Evolutionary conservation across 2,113 vertebrate genomes (phyloP), one percentile per base, ranked within the genome.

Genomic region (Circaetus cinerascens): DNA sequence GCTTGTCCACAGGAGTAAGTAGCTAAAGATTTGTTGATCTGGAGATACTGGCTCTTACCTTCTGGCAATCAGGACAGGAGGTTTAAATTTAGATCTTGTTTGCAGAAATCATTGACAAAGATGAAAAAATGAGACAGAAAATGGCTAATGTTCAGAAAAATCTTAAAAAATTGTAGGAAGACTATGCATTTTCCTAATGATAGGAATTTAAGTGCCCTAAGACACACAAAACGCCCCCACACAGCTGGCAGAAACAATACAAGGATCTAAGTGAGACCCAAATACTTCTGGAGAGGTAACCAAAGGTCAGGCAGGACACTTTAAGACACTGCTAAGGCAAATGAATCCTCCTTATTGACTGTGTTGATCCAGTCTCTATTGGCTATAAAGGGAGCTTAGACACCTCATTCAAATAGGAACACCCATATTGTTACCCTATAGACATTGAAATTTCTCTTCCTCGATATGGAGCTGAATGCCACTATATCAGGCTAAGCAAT

Each of bases 351-450:
- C 9, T 5, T 59, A 6, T 21, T 64, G 48, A 26, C 25, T 9
- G 1, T 20, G 14, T 29, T 69, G 27, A 23, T 30, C 25, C 7
- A 4, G 21, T 83, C 36, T 77, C 14, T 3, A 18, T 1, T 40
- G 21, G 5, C 5, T 43, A 7, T 9, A 40, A 62, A 32, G 19
- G 27, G 21, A 87, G 2, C 5, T 91, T 48, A 53, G 43, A 40
- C 15, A 43, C 8, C 36, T 69, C 3, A 1, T 56, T 88, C 46
- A 29, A n/a, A 74, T 51, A 11, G 2, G 5, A 62, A 57, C 22
- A 72, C 14, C 9, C 8, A 0, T 6, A 10, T 7, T 48, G 13
- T 13, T 63, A 22, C 26, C n/a, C 32, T 51, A 1, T 0, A 64
- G 26, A 53, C 19, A 30, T 0, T n/a, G 43, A 64, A 72, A 55